phyloP scores from a whole-genome alignment of 2,888 invertebrate species.

The Pheosia tremula region DNA sequence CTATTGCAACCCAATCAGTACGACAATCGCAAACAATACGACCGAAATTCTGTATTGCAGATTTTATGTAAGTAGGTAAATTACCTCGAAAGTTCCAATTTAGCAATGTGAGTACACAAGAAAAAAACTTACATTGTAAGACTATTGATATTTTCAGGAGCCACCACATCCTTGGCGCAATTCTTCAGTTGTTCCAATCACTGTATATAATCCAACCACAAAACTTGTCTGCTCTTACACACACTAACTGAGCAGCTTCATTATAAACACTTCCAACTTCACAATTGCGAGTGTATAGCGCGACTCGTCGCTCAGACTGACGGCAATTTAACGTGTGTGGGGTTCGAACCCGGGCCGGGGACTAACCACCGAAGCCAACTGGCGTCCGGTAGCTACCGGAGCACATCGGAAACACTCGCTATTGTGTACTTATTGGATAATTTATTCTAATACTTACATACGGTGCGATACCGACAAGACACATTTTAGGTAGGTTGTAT shows the following conservation, averaged over 20 bases:
- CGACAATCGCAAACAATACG: no score
- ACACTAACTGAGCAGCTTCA: no score
- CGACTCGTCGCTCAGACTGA: background rate
- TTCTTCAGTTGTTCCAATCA: conserved; percentile 9
- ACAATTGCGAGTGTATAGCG: background rate
- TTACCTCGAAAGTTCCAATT: background rate
- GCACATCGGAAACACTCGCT: conserved; percentile 75
- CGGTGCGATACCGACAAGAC: background rate
- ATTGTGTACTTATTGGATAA: conserved; percentile 70
- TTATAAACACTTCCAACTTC: background rate
- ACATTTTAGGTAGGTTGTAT: no score
- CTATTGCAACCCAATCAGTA: no score
- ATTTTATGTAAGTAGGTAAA: background rate
- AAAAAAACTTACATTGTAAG: conserved; percentile 63
- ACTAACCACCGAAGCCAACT: conserved; percentile 77
- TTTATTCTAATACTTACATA: conserved; percentile 58
- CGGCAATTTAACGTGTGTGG: conserved; percentile 68
- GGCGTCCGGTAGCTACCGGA: conserved; percentile 72
- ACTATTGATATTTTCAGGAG: conserved; percentile 61
- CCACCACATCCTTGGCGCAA: conserved; percentile 62
- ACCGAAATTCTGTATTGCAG: no score
- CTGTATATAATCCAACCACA: conserved; percentile 11
- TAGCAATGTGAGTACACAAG: background rate
- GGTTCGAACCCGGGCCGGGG: conserved; percentile 71
- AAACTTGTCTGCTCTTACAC: background rate